phyloP scores from a whole-genome alignment of 2,113 vertebrate genomes.

The Peromyscus leucopus region DNA sequence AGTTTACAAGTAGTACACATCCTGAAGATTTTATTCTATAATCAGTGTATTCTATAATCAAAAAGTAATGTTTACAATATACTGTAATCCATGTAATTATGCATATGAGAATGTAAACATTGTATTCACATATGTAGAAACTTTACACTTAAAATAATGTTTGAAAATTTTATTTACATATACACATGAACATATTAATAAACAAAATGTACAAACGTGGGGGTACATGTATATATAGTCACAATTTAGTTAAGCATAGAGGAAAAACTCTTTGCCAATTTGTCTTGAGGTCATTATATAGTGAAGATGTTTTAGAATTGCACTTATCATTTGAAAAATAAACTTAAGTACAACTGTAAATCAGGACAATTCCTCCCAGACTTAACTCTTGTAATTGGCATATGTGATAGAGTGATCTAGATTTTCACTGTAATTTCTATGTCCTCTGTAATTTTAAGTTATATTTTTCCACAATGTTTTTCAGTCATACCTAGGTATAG shows the following conservation, averaged over 20 bases:
- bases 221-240: background rate
- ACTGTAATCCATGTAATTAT: background rate
- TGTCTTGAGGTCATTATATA: conserved; percentile 13
- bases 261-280: background rate
- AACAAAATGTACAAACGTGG: background rate
- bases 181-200: background rate
- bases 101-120: background rate
- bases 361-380: conserved; percentile 16
- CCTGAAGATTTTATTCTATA: background rate
- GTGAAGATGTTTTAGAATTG: background rate
- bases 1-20: conserved; percentile 10
- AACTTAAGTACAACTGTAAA: background rate
- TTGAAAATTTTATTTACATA: background rate
- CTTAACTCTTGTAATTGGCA: background rate
- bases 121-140: background rate
- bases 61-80: background rate
- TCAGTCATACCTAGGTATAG: background rate
- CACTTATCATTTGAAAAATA: conserved; percentile 18
- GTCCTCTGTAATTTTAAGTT: background rate
- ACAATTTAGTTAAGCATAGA: background rate
- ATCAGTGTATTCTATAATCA: conserved; percentile 4
- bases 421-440: conserved; percentile 27
- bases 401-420: background rate
- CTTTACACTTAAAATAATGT: background rate
- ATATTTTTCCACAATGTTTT: conserved; percentile 4